Evolutionary conservation across 1,140 invertebrate genomes (phyloP).

Genomic region (Aradophagus sp.): DNA sequence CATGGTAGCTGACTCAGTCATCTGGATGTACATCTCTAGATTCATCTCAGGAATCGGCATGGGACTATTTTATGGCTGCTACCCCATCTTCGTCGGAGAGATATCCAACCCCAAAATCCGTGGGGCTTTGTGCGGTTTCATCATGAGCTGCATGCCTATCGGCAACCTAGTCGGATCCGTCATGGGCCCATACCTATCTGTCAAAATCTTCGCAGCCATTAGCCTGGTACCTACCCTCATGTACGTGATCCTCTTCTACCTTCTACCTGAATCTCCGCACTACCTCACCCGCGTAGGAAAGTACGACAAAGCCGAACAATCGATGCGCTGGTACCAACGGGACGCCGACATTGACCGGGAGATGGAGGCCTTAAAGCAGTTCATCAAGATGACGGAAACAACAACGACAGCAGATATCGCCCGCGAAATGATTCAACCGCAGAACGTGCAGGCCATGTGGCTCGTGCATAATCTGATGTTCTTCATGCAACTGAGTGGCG

Average conservation of each 20-base stretch:
- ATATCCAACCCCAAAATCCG: constrained; percentile 80
- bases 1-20: constrained; percentile 67
- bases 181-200: constrained; percentile 78
- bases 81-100: constrained; percentile 82
- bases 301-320: constrained; percentile 74
- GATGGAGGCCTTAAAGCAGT: constrained; percentile 55
- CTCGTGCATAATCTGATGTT: constrained; percentile 80
- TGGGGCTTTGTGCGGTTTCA: constrained; percentile 80
- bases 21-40: constrained; percentile 75
- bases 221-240: constrained; percentile 81
- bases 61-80: constrained; percentile 80
- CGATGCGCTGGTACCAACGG: constrained; percentile 61
- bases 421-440: constrained; percentile 40
- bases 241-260: constrained; percentile 80
- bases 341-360: constrained; percentile 48
- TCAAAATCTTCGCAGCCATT: constrained; percentile 76
- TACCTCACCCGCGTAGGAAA: constrained; percentile 77
- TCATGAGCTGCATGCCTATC: constrained; percentile 73
- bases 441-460: constrained; percentile 78
- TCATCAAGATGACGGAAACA: constrained; percentile 45
- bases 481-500: constrained; percentile 85
- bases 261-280: constrained; percentile 86
- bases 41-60: constrained; percentile 79
- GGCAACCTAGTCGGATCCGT: constrained; percentile 82
- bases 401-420: constrained; percentile 14